Conservation (phyloP, 2,888 invertebrate species). For the Steinernema scapterisci region DNA sequence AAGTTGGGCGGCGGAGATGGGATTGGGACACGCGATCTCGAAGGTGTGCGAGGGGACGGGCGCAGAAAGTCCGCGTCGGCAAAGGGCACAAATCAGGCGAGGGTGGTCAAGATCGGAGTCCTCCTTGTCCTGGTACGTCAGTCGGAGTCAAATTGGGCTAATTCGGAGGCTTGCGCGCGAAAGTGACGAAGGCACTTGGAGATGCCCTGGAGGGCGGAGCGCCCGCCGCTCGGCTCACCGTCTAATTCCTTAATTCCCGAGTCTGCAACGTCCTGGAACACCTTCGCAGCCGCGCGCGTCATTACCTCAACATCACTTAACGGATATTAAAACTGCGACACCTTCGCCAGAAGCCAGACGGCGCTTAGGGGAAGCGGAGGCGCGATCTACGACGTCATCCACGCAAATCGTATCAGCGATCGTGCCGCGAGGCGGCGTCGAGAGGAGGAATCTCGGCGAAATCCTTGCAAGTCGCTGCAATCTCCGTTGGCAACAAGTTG, state of each 20-base stretch:
- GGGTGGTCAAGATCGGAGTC: not conserved
- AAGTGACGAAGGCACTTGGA: constrained; percentile 31
- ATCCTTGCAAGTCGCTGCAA: not conserved
- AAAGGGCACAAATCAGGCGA: not conserved
- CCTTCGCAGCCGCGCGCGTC: not conserved
- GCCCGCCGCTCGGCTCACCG: not conserved
- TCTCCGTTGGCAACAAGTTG: constrained; percentile 17
- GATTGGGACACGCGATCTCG: constrained; percentile 6
- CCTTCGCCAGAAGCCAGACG: not conserved
- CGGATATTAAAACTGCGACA: not conserved
- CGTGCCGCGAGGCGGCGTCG: not conserved
- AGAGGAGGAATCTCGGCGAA: not conserved
- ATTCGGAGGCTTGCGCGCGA: constrained; percentile 12
- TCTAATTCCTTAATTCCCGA: not conserved
- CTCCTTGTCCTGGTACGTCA: constrained; percentile 2
- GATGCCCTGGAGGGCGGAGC: not conserved
- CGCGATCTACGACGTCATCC: constrained; percentile 7
- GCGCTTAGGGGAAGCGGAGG: constrained; percentile 11
- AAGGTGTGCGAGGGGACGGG: not conserved
- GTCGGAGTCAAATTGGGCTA: constrained; percentile 31
- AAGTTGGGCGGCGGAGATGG: constrained; percentile 8
- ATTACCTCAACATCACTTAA: not conserved
- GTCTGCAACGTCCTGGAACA: not conserved
- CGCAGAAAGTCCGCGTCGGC: not conserved
- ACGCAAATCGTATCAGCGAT: constrained; percentile 11